phyloP scores from a whole-genome alignment of 1,140 invertebrate genomes.

The Gryon sp. region DNA sequence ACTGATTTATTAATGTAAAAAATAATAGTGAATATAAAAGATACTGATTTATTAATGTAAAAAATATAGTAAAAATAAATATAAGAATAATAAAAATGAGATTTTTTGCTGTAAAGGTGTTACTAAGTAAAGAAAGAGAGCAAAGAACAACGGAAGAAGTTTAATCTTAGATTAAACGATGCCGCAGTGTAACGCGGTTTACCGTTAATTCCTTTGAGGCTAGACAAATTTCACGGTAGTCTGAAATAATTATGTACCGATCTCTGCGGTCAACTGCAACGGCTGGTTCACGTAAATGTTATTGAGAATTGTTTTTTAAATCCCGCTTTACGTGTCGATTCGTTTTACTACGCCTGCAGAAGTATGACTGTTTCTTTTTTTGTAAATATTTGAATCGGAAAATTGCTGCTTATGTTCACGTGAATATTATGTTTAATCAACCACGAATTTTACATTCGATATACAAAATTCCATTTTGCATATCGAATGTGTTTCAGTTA shows the following conservation, averaged over 20 bases:
- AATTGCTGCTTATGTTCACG: slow-evolving; percentile 7
- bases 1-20: no score
- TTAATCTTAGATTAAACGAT: slow-evolving; percentile 55
- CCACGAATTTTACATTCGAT: no score
- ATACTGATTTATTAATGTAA: not conserved
- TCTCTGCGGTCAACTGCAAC: slow-evolving; percentile 51
- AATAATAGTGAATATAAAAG: no score
- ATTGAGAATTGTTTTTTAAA: slow-evolving; percentile 32
- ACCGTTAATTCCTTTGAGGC: slow-evolving; percentile 61
- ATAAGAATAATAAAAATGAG: no score
- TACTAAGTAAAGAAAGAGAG: slow-evolving; percentile 2
- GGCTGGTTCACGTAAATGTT: slow-evolving; percentile 34
- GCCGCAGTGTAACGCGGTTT: slow-evolving; percentile 51
- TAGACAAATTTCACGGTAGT: slow-evolving; percentile 57
- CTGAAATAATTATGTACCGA: slow-evolving; percentile 60
- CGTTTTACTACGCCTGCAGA: slow-evolving; percentile 30
- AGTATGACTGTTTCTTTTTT: slow-evolving; percentile 12
- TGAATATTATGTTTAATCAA: not conserved
- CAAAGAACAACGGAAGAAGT: slow-evolving; percentile 41
- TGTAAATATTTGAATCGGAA: slow-evolving; percentile 9
- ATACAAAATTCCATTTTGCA: no score
- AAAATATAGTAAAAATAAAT: not conserved
- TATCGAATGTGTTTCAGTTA: no score
- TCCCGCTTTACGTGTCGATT: slow-evolving; percentile 41
- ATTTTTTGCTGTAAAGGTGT: not conserved